These are phyloP conservation scores for Cossypha polioptera DNA, from an alignment of 2,797 vertebrate species.

Conservation along the genomic window DNA sequence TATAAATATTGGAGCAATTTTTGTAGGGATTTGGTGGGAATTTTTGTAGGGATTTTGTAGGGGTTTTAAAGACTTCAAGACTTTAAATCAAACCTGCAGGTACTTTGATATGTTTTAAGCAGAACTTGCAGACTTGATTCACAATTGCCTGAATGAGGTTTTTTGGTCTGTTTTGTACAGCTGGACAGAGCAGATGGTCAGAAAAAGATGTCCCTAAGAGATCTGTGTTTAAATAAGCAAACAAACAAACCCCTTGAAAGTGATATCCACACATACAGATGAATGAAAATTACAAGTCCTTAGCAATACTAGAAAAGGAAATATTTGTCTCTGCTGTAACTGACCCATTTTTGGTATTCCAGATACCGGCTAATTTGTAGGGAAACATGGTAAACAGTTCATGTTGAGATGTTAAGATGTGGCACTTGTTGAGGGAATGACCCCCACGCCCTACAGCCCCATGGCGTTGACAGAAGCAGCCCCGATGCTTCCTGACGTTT, in stretches of 20 bases:
- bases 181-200: constrained; percentile 53
- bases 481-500: neutral
- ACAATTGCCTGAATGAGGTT: constrained; percentile 1
- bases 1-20: neutral
- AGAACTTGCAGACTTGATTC: neutral
- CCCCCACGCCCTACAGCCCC: neutral
- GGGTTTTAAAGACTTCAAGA: neutral
- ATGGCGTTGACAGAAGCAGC: neutral
- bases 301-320: neutral
- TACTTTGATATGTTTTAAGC: neutral
- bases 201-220: constrained; percentile 17
- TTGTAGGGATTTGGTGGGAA: neutral
- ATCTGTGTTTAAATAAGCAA: constrained; percentile 44
- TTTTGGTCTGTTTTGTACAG: constrained; percentile 31
- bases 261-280: neutral
- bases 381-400: neutral
- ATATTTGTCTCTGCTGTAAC: neutral
- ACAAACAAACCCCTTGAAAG: constrained; percentile 48
- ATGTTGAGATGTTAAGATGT: neutral
- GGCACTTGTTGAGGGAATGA: neutral
- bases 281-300: neutral
- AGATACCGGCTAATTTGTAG: neutral
- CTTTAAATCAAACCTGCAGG: neutral
- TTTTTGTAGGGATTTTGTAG: neutral
- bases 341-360: neutral